Evolutionary conservation across 2,888 invertebrate species (phyloP).

Genomic region (Torymus aiolomorphi): DNA sequence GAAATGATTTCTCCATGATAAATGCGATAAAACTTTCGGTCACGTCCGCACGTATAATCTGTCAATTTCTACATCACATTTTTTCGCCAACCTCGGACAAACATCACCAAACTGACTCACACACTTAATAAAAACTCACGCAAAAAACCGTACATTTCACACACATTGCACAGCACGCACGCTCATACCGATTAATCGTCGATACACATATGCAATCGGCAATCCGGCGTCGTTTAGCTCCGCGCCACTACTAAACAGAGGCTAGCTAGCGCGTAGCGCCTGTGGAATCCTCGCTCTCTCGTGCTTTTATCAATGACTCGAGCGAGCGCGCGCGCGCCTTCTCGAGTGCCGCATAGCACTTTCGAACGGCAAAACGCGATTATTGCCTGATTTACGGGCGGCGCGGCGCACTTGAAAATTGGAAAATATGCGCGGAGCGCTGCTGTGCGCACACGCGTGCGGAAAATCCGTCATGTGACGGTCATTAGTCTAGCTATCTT

Average conservation of each 20-base stretch:
- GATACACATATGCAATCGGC: too few relatives aligned
- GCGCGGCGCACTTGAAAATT: slow-evolving; percentile 26
- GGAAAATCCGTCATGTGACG: not conserved
- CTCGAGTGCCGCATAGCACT: slow-evolving; percentile 27
- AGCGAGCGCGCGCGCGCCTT: not conserved
- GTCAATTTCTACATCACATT: not conserved
- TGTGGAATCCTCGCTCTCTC: too few relatives aligned
- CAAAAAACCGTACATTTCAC: too few relatives aligned
- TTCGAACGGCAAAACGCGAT: slow-evolving; percentile 35
- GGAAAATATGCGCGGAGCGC: slow-evolving; percentile 11
- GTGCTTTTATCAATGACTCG: too few relatives aligned
- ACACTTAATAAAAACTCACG: too few relatives aligned
- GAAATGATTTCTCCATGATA: too few relatives aligned
- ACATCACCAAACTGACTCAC: too few relatives aligned
- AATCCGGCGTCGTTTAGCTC: not conserved
- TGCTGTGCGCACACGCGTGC: not conserved
- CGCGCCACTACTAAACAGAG: not conserved
- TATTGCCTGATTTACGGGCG: slow-evolving; percentile 32
- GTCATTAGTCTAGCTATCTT: not conserved
- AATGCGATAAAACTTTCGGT: not conserved
- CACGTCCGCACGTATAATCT: not conserved
- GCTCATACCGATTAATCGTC: too few relatives aligned
- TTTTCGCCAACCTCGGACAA: too few relatives aligned
- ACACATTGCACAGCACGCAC: too few relatives aligned
- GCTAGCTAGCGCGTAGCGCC: not conserved